These are phyloP conservation scores for Dolichomitus sp. DNA, from an alignment of 2,888 invertebrate genomes.

Conservation along the genomic window DNA sequence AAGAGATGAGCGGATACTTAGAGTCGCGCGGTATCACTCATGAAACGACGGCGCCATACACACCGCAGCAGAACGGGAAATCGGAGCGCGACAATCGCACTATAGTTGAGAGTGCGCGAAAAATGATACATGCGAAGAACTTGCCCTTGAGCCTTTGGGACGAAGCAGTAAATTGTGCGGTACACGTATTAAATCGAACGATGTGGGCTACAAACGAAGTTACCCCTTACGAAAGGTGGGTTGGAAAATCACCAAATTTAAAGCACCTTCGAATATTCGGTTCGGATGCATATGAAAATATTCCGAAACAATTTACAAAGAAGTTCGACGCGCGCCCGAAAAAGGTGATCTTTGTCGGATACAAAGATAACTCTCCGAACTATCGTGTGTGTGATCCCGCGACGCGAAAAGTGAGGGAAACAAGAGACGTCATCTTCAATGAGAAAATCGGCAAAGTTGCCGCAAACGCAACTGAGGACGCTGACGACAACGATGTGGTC, in stretches of 20 bases:
- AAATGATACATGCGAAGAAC: not conserved
- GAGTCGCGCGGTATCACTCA: not conserved
- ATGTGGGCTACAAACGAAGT: not conserved
- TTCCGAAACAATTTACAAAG: constrained; percentile 62
- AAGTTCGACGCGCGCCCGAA: constrained; percentile 63
- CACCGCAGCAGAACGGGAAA: constrained; percentile 66
- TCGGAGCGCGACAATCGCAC: constrained; percentile 67
- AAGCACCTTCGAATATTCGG: constrained; percentile 65
- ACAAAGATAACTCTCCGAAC: constrained; percentile 38
- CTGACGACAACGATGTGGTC: constrained; percentile 8
- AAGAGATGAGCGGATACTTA: constrained; percentile 6
- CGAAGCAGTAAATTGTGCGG: constrained; percentile 68
- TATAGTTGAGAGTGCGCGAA: too few species aligned
- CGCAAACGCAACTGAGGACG: not conserved
- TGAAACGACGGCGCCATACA: constrained; percentile 61
- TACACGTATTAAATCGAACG: constrained; percentile 59
- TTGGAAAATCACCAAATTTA: constrained; percentile 64
- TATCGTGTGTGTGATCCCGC: constrained; percentile 46
- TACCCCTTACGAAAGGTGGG: constrained; percentile 69
- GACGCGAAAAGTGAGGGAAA: constrained; percentile 6
- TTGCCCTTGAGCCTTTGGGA: constrained; percentile 52
- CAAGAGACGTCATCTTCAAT: constrained; percentile 45
- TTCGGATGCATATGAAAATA: constrained; percentile 55
- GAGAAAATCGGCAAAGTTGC: not conserved
- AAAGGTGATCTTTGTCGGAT: constrained; percentile 65